Evolutionary conservation across 2,888 invertebrate species (phyloP), one percentile per base, ranked within the genome.

Genomic region (Alsophila aescularia): DNA sequence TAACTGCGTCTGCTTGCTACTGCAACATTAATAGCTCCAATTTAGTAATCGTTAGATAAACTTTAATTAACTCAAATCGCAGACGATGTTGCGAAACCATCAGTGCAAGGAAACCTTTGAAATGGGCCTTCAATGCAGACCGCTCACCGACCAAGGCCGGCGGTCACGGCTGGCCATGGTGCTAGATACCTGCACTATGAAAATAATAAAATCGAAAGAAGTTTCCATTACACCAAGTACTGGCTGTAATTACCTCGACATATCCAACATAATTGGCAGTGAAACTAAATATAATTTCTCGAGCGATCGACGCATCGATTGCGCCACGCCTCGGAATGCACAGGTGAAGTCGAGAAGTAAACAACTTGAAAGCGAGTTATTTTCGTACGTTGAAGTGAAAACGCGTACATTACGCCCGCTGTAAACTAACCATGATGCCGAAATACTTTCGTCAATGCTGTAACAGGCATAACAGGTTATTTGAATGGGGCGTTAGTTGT

Each of bases 121-220:
- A 76, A 70, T 64, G 64, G 78, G 69, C 78, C 81, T 85, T 80
- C 81, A 39, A 70, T 65, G 70, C 66, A 77, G 72, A 73, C 85
- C 90, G 75, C 77, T 89, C 88, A 85, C 89, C 72, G 67, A 68
- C 74, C 79, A 88, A 89, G 89, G 90, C 83, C 79, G 69, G 60
- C 76, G 81, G 88, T 89, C 89, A 89, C 69, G 89, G 87, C 80
- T 81, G 87, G 83, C 75, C 81, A 85, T 84, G 83, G 85, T 78
- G 67, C 85, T 72, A 84, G 67, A 79, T 81, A 78, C 61, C 67
- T 64, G 67, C 66, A 68, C 52, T 61, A 66, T 58, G 66, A 43
- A 54, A 48, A 37, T 40, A 36, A 50, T 50, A 43, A 29, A 42
- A 59, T 40, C 37, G 15, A 52, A 42, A 48, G 15, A 51, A 35